Conservation (phyloP, 1,140 invertebrate genomes). For the Venturia canescens region DNA sequence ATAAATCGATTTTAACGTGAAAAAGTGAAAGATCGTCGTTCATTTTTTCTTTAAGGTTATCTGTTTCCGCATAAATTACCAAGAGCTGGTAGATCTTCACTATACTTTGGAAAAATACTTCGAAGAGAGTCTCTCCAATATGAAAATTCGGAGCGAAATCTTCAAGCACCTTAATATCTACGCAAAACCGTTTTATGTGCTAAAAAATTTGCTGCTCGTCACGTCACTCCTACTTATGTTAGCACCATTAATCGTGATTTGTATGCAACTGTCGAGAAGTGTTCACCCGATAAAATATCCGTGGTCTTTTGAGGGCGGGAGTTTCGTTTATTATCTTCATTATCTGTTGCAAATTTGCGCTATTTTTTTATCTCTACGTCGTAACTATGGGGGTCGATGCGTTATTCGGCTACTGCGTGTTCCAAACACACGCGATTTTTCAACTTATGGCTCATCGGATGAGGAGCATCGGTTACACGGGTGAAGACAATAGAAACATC, state of each 20-base stretch:
- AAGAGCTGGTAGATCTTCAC: conserved; percentile 36
- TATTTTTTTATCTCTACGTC: conserved; percentile 39
- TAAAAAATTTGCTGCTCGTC: conserved; percentile 23
- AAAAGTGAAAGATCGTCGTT: no score
- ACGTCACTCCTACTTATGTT: neutral
- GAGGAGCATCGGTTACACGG: conserved; percentile 41
- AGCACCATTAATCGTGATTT: conserved; percentile 31
- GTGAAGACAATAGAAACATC: conserved; percentile 5
- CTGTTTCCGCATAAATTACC: conserved; percentile 40
- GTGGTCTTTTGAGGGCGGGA: conserved; percentile 44
- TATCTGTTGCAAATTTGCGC: conserved; percentile 49
- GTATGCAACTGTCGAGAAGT: conserved; percentile 1
- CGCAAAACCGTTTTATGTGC: conserved; percentile 6
- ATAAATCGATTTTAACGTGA: no score
- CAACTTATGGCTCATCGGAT: conserved; percentile 44
- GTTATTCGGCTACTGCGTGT: conserved; percentile 57
- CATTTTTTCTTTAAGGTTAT: conserved; percentile 12
- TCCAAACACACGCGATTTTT: conserved; percentile 56
- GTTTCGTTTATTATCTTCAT: conserved; percentile 51
- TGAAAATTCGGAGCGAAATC: neutral
- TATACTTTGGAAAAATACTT: conserved; percentile 31
- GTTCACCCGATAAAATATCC: conserved; percentile 44
- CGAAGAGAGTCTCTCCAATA: conserved; percentile 24
- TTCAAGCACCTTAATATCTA: conserved; percentile 19
- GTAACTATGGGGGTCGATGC: conserved; percentile 59